Base-by-base conservation (phyloP, 2,797 vertebrate genomes). In the Pangasius djambal region DNA sequence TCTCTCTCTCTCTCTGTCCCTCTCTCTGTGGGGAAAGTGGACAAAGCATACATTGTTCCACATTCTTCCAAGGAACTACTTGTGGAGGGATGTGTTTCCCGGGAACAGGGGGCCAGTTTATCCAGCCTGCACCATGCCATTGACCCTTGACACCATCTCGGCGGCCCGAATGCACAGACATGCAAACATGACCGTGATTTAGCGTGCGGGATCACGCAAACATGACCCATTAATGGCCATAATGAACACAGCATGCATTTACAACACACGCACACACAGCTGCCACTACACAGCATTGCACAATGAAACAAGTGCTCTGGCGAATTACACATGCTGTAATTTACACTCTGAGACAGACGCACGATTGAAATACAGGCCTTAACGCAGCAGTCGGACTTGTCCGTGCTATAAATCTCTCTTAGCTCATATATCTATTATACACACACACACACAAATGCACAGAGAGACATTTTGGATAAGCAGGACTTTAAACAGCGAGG, bases 151-250 rank as follows among this genome's bases (percentile, higher is more conserved):
- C 94, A 88, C 72, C 94, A 90, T 89, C 87, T 92, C 83, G 86
- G 92, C 52, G 20, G 89, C 78, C 86, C 86, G 37, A 92, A 92
- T 69, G 85, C 91, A 94, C 94, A 94, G 95, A 92, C 92, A 86
- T 18, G 88, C 93, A 94, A 94, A 96, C 95, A 94, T 92, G 93
- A 93, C 90, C 88, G 89, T 96, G 94, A 95, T 96, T 95, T 96
- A 95, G 94, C 94, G 93, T 82, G 92, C 88, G 75, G 93, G 95
- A 95, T 96, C 94, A 95, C 0, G 75, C 92, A 94, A 95, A 95
- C 94, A 93, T 94, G 95, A 95, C 95, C 94, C 91, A 91, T 85
- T 84, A 92, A 94, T 93, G 92, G 92, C 90, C 93, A 92, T 94
- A 95, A 95, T 94, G 94, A 95, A 92, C 91, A 91, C 89, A 91